These are phyloP conservation scores for Platalea minor DNA, from an alignment of 2,797 vertebrate species.

Conservation along the genomic window DNA sequence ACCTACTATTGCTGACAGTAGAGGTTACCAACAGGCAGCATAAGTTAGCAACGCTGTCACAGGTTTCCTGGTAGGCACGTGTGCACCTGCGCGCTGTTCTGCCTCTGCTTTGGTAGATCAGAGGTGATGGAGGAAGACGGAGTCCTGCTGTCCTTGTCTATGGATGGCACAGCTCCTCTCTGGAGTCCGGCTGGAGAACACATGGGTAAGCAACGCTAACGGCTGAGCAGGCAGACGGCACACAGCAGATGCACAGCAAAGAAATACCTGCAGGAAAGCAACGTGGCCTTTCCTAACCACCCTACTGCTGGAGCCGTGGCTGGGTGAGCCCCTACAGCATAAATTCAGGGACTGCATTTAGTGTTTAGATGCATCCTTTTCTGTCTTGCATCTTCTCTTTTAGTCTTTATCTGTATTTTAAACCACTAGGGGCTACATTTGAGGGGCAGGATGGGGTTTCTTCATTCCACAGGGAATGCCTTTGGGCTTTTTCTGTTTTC, in stretches of 20 bases:
- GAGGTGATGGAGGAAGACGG: conserved; percentile 77
- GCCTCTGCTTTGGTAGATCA: conserved; percentile 60
- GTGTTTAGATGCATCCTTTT: not conserved
- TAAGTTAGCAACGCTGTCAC: not conserved
- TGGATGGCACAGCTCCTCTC: conserved; percentile 71
- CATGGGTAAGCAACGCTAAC: conserved; percentile 45
- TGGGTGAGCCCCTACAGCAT: accelerated
- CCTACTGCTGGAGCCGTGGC: not conserved
- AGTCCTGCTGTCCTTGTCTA: conserved; percentile 77
- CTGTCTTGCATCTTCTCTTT: not conserved
- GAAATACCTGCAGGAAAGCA: not conserved
- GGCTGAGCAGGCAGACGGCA: not conserved
- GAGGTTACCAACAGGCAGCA: not conserved
- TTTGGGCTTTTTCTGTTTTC: not conserved
- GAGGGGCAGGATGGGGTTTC: not conserved
- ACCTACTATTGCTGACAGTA: too few species aligned
- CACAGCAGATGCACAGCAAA: not conserved
- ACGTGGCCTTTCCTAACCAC: not conserved
- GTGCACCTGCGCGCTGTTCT: not conserved
- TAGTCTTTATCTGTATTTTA: not conserved
- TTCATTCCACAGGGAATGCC: not conserved
- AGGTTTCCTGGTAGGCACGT: not conserved
- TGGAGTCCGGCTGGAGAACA: conserved; percentile 75
- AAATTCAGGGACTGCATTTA: not conserved
- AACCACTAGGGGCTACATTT: not conserved